Percentiles rank a stretch among this genome's conserved stretches.
Conservation (phyloP, 92 coral and sea anemone species). For the Galaxea fascicularis region DNA sequence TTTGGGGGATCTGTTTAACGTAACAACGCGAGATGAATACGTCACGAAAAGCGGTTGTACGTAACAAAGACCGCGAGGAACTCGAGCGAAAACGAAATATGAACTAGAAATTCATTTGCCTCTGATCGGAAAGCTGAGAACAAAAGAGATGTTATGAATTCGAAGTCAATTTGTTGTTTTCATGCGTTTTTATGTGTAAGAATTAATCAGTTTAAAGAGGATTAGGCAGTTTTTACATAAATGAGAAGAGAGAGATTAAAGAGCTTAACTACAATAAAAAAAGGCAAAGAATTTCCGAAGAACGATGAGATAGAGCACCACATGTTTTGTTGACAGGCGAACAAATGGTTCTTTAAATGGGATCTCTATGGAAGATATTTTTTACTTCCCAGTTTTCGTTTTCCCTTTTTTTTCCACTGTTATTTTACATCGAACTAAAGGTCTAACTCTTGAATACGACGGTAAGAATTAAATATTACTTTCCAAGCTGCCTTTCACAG, state of each 20-base stretch:
- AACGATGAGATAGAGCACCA: neutral
- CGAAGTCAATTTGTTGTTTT: conserved; percentile 6
- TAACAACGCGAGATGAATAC: neutral
- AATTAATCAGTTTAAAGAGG: conserved; percentile 19
- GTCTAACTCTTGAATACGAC: too few relatives aligned
- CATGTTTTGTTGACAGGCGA: neutral
- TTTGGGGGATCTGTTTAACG: neutral
- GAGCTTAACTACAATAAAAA: neutral
- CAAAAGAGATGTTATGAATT: neutral
- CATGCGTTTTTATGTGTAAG: neutral
- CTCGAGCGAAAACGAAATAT: neutral
- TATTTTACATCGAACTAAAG: too few relatives aligned
- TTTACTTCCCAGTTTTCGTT: too few relatives aligned
- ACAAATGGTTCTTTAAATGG: neutral
- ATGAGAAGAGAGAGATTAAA: neutral
- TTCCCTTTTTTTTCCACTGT: too few relatives aligned
- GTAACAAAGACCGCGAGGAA: neutral
- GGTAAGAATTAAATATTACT: too few relatives aligned
- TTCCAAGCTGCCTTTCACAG: too few relatives aligned
- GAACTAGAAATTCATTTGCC: neutral
- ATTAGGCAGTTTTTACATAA: neutral
- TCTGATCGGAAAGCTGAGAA: neutral
- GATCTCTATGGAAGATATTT: too few relatives aligned
- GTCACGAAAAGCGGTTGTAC: conserved; percentile 11
- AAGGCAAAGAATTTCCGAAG: neutral